phyloP scores from a whole-genome alignment of 2,888 invertebrate species.

The Pinctada fucata region DNA sequence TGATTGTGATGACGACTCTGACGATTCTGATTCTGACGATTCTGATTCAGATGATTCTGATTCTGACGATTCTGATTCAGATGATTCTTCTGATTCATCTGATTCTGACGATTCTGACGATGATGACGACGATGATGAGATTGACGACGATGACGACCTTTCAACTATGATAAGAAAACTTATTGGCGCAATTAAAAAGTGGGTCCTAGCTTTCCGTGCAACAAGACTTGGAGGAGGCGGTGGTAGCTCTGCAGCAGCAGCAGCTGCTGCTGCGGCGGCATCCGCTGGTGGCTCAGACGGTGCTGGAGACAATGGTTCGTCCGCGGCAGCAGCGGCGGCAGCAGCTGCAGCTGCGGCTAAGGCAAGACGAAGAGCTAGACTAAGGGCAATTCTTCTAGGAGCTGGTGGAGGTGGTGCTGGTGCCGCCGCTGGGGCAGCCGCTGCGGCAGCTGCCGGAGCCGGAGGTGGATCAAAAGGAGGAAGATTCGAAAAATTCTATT shows the following conservation, averaged over 20 bases:
- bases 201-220: neutral
- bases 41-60: slow-evolving; percentile 6
- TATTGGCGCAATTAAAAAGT: neutral
- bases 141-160: neutral
- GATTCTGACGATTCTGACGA: neutral
- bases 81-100: slow-evolving; percentile 5
- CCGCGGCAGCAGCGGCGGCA: slow-evolving; percentile 13
- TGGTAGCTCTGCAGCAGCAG: slow-evolving; percentile 6
- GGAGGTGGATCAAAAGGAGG: neutral
- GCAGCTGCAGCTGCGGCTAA: slow-evolving; percentile 7
- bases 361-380: slow-evolving; percentile 6
- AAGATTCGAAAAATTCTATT: neutral
- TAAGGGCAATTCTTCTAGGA: neutral
- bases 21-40: neutral
- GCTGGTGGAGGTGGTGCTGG: neutral
- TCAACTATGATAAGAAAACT: neutral
- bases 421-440: neutral
- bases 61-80: slow-evolving; percentile 11
- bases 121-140: neutral
- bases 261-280: slow-evolving; percentile 2
- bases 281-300: neutral
- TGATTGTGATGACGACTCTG: neutral
- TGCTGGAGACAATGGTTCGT: neutral
- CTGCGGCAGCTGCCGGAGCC: neutral
- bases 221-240: neutral